Evolutionary conservation across 2,113 vertebrate species (phyloP), one percentile per base, ranked within the genome.

Genomic region (Paedocypris sp.): DNA sequence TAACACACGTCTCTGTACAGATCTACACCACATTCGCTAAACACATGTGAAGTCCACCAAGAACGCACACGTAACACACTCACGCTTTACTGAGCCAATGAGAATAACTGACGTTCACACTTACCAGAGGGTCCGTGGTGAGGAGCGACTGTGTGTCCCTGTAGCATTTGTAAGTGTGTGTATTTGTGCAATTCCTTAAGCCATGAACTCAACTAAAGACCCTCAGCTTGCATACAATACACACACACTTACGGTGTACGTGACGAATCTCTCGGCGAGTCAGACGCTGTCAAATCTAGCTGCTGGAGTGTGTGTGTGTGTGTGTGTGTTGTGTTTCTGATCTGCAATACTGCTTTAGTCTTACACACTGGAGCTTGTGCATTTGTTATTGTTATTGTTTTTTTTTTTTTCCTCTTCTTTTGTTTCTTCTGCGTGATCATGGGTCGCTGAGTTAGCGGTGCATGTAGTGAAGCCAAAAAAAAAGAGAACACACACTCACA

Each of bases 391-490:
- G 42, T 6, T 36, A 50, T 60, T 53, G 38, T 47, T 35, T 45
- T 69, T 67, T 58, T 59, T 20, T 60, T 36, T 42, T 43, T 65
- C 53, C 33, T 35, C 35, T 35, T 64, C 60, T 60, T 31, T 51
- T 39, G 43, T 23, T 32, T 16, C 39, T 26, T 61, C 13, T 60
- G 67, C 35, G 19, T 62, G 36, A 58, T 69, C 38, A 51, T 48
- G 42, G 69, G 47, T 60, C 25, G 60, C 51, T 63, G 62, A 69
- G 67, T 25, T 69, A 57, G 69, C 38, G 22, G 64, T 69, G 64
- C 71, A 78, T 77, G 65, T 72, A 77, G 58, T 76, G 65, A 62
- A 50, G 49, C 62, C 60, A 61, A 68, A 74, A 70, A 64, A 54
- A 43, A 64, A 31, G 60, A 69, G 41, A 62, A 52, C 49, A 68